A percentile compares a stretch with the other conserved stretches of the same genome.
phyloP scores from a whole-genome alignment of 1,140 invertebrate genomes.

The Cyclargus thomasi region DNA sequence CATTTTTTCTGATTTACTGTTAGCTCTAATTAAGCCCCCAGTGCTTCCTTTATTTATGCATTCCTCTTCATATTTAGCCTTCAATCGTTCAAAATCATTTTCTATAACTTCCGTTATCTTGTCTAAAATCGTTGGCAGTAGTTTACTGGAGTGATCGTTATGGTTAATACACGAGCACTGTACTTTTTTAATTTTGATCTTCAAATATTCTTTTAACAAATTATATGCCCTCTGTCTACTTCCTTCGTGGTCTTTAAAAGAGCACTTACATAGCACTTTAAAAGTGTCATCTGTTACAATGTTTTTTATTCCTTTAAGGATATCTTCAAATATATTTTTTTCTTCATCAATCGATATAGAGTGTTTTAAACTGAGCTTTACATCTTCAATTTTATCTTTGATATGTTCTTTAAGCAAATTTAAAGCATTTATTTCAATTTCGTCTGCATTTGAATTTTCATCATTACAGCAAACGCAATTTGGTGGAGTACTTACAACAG shows the following conservation, averaged over 20 bases:
- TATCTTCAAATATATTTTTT: conserved; percentile 41
- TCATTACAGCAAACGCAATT: conserved; percentile 51
- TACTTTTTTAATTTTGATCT: conserved; percentile 54
- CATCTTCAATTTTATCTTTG: conserved; percentile 45
- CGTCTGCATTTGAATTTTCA: conserved; percentile 38
- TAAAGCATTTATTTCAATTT: conserved; percentile 60
- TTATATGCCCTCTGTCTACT: conserved; percentile 55
- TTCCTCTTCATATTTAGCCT: conserved; percentile 38
- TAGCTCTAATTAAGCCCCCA: no score
- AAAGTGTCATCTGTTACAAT: conserved; percentile 46
- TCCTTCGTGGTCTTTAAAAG: conserved; percentile 27
- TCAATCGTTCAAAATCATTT: conserved; percentile 54
- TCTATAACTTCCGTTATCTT: conserved; percentile 56
- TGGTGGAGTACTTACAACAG: background rate
- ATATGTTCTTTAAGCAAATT: conserved; percentile 56
- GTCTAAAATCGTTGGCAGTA: conserved; percentile 42
- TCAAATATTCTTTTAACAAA: conserved; percentile 60
- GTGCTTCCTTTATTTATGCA: conserved; percentile 16
- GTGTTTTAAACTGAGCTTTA: conserved; percentile 35
- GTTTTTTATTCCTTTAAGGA: conserved; percentile 50
- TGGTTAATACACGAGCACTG: conserved; percentile 41
- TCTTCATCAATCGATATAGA: conserved; percentile 41
- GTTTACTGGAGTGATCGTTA: conserved; percentile 28
- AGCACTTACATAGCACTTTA: conserved; percentile 40
- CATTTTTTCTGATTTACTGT: background rate